phyloP scores from a whole-genome alignment of 2,113 vertebrate genomes.

The Elachura formosa region DNA sequence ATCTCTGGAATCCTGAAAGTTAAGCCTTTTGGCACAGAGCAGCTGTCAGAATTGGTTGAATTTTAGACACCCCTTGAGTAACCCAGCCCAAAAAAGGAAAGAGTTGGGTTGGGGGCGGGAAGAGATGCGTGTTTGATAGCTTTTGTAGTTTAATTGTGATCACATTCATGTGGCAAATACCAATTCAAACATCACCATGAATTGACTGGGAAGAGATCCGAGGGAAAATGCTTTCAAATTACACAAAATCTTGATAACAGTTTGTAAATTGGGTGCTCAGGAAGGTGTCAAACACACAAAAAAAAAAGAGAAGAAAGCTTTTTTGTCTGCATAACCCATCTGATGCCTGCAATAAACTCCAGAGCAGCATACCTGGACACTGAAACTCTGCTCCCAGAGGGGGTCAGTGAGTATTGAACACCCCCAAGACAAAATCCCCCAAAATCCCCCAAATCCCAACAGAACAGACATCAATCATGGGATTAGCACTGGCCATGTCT shows the following conservation, averaged over 20 bases:
- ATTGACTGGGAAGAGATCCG: background rate
- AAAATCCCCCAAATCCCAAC: background rate
- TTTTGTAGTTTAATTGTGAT: background rate
- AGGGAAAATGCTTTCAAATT: background rate
- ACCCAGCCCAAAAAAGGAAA: background rate
- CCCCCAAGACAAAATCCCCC: background rate
- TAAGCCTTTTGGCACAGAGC: conserved; percentile 53
- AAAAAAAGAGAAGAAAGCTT: background rate
- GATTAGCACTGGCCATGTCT: background rate
- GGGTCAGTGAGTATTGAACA: background rate
- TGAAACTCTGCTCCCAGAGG: background rate
- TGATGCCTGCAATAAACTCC: background rate
- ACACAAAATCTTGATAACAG: background rate
- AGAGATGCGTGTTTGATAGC: background rate
- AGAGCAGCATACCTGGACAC: background rate
- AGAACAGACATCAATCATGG: background rate
- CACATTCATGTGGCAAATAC: background rate
- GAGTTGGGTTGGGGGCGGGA: background rate
- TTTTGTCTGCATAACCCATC: background rate
- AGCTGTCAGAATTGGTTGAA: conserved; percentile 52
- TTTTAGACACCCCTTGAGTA: conserved; percentile 28
- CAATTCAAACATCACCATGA: background rate
- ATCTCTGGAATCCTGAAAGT: conserved; percentile 54
- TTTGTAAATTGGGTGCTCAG: background rate
- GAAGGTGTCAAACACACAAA: background rate